phyloP scores from a whole-genome alignment of 2,113 vertebrate species.

The Piaya cayana region DNA sequence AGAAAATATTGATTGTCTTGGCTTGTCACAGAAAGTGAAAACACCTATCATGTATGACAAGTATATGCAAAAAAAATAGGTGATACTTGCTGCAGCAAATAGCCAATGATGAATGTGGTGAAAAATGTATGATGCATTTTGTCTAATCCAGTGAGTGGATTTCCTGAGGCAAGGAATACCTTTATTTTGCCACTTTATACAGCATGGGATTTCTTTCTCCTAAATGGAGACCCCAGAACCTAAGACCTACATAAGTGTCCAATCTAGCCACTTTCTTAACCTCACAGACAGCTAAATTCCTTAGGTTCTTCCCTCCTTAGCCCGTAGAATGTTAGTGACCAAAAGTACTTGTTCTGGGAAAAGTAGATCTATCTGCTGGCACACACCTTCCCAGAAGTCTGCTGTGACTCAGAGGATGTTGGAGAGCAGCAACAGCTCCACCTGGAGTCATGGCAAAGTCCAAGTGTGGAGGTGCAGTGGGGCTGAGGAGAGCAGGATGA shows the following conservation, averaged over 20 bases:
- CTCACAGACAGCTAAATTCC: neutral
- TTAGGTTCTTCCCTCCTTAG: neutral
- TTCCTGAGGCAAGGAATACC: neutral
- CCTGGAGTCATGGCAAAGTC: neutral
- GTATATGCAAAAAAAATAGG: neutral
- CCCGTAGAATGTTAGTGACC: neutral
- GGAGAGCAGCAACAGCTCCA: neutral
- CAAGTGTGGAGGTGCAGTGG: neutral
- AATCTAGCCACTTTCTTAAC: neutral
- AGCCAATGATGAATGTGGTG: neutral
- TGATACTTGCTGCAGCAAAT: neutral
- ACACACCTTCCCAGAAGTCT: neutral
- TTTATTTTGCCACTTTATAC: neutral
- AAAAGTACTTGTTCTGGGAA: neutral
- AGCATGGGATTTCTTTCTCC: neutral
- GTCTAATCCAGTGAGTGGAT: neutral
- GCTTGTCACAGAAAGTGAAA: neutral
- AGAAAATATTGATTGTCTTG: neutral
- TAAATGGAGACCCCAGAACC: neutral
- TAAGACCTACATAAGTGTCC: neutral
- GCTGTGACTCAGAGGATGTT: neutral
- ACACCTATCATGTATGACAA: neutral
- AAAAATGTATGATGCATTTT: neutral
- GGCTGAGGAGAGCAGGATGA: neutral
- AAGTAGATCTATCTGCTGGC: neutral